These are phyloP conservation scores for Drosophila mercatorum DNA, from an alignment of 2,888 invertebrate genomes.

Conservation along the genomic window DNA sequence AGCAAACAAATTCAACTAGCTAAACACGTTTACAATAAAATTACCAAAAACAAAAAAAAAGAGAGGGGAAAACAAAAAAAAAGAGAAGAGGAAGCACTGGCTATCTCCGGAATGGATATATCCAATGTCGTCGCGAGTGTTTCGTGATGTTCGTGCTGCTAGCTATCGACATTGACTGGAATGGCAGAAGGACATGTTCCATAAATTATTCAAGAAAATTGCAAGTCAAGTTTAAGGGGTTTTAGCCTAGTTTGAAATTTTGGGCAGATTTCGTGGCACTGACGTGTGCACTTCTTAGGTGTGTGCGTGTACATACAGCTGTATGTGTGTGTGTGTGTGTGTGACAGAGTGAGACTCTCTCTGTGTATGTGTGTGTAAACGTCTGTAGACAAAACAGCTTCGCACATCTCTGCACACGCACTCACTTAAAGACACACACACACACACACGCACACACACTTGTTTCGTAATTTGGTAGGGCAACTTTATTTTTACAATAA, in stretches of 20 bases:
- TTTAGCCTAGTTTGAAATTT: slow-evolving; percentile 7
- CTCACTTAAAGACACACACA: not conserved
- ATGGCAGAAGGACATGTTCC: slow-evolving; percentile 27
- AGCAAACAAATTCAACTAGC: slow-evolving; percentile 41
- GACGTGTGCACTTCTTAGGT: slow-evolving; percentile 68
- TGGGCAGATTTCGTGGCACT: slow-evolving; percentile 66
- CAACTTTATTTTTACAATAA: slow-evolving; percentile 4
- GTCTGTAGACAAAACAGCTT: slow-evolving; percentile 4
- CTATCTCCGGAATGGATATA: slow-evolving; percentile 62
- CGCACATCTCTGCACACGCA: slow-evolving; percentile 3
- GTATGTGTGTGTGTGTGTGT: not conserved
- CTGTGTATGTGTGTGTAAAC: slow-evolving; percentile 17
- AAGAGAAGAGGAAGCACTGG: slow-evolving; percentile 41
- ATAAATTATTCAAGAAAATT: not conserved
- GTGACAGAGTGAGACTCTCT: not conserved
- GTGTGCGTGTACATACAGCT: slow-evolving; percentile 34
- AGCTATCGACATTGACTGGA: slow-evolving; percentile 75
- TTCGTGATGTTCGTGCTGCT: slow-evolving; percentile 49
- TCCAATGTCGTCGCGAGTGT: slow-evolving; percentile 62
- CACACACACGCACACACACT: not conserved
- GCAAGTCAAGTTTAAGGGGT: slow-evolving; percentile 5
- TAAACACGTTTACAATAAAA: slow-evolving; percentile 25
- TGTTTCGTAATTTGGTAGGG: not conserved
- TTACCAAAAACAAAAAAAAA: not conserved
- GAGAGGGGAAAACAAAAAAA: slow-evolving; percentile 28